Conservation (phyloP, 1,140 invertebrate genomes). For the Lordiphosa clarofinis region DNA sequence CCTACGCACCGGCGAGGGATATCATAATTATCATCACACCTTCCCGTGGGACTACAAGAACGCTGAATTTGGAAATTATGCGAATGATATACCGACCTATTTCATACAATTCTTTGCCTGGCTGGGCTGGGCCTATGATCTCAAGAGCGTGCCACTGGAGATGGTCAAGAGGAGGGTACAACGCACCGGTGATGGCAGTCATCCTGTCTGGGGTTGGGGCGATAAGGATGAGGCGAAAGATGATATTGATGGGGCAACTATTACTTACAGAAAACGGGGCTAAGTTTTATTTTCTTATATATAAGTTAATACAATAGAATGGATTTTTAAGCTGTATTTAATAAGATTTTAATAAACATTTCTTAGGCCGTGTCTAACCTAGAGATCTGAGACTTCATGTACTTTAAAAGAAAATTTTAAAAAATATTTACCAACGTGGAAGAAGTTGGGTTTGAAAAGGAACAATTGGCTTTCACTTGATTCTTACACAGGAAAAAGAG, state of each 20-base stretch:
- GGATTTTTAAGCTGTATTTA: too few species aligned
- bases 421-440: too few species aligned
- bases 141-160: slow-evolving; percentile 81
- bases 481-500: too few species aligned
- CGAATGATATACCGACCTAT: slow-evolving; percentile 14
- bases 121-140: slow-evolving; percentile 83
- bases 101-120: slow-evolving; percentile 85
- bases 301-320: too few species aligned
- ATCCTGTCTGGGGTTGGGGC: slow-evolving; percentile 83
- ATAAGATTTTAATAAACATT: too few species aligned
- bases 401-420: too few species aligned
- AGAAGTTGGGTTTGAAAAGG: too few species aligned
- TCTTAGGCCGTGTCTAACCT: too few species aligned
- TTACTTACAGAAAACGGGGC: neutral
- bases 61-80: slow-evolving; percentile 80
- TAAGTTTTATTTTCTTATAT: too few species aligned
- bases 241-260: slow-evolving; percentile 44
- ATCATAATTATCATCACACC: slow-evolving; percentile 79
- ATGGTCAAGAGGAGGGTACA: slow-evolving; percentile 79
- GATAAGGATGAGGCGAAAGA: slow-evolving; percentile 81
- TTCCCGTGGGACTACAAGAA: slow-evolving; percentile 88
- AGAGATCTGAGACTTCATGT: too few species aligned
- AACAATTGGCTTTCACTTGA: too few species aligned
- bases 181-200: slow-evolving; percentile 83
- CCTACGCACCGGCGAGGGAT: slow-evolving; percentile 83